Conservation (phyloP, 92 coral and sea anemone genomes). For the Porites divaricata region DNA sequence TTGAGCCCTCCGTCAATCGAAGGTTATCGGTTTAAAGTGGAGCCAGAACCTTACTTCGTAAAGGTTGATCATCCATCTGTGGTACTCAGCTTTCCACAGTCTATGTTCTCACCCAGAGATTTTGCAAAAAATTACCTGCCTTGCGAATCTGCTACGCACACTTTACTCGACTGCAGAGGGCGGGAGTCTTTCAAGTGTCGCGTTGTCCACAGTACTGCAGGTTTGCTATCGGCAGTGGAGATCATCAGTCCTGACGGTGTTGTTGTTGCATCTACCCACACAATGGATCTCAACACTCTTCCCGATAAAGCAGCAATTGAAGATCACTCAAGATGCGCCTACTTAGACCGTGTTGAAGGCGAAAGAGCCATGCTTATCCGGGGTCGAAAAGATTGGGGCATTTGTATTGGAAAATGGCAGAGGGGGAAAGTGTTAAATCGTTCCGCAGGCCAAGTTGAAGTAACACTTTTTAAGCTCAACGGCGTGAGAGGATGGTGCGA, state of each 20-base stretch:
- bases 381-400: constrained; percentile 52
- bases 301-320: constrained; percentile 36
- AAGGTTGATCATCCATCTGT: constrained; percentile 25
- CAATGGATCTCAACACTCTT: constrained; percentile 32
- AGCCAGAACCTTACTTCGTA: constrained; percentile 27
- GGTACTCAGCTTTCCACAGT: constrained; percentile 43
- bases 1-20: constrained; percentile 23
- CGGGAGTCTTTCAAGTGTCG: constrained; percentile 46
- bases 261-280: constrained; percentile 59
- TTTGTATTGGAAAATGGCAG: constrained; percentile 62
- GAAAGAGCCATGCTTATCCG: constrained; percentile 70
- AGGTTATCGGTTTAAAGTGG: constrained; percentile 26
- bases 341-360: constrained; percentile 35
- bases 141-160: constrained; percentile 44
- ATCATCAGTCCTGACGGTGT: constrained; percentile 28
- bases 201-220: constrained; percentile 49
- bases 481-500: constrained; percentile 38
- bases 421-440: neutral
- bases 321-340: constrained; percentile 18
- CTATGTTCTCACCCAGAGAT: constrained; percentile 31
- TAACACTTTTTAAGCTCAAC: neutral
- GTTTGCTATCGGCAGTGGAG: constrained; percentile 61
- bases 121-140: constrained; percentile 24
- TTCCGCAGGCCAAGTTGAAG: constrained; percentile 19
- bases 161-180: constrained; percentile 47